Evolutionary conservation across 1,140 invertebrate genomes (phyloP), one percentile per base, ranked within the genome.

Genomic region (Monomorium pharaonis): DNA sequence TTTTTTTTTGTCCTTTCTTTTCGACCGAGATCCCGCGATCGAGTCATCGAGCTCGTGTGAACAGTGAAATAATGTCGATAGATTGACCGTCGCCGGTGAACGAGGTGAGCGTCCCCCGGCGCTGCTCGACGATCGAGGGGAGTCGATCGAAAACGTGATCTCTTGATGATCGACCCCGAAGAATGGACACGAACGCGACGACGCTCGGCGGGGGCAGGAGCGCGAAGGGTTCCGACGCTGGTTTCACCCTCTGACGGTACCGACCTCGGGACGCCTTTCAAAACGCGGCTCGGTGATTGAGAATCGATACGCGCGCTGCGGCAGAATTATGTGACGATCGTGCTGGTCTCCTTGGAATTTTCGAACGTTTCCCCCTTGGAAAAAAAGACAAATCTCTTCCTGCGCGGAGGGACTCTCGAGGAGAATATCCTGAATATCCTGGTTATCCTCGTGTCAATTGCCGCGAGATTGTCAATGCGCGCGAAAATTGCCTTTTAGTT

Each of bases 261-360:
- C 30, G 14, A n/a, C 30, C 18, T 21, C 49, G 21, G 18, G 49
- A 72, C 14, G 21, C 30, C 42, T 47, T 33, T 75, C 12, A 56
- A 33, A 60, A 60, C 70, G 27, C 54, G 44, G 7, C 33, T 5
- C 63, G 47, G 21, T n/a, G 63, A 81, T 56, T 56, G 44, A 70
- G 63, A 24, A 42, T 58, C 67, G 51, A 44, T 58, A 56, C 47
- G 33, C 37, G 37, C 27, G 18, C 37, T 27, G 33, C 24, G 21
- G 18, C n/a, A 74, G 51, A 72, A 83, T 60, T 60, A 74, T 83
- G 78, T 83, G 78, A 83, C 51, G 14, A 47, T 58, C 63, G 62
- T 70, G 49, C 33, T 70, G 12, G 14, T 6, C 5, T 5, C n/a
- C 14, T 21, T 16, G 33, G 14, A 74, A 44, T 30, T 60, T n/a